Base-by-base conservation (phyloP, 2,797 vertebrate species). In the Dallia pectoralis region DNA sequence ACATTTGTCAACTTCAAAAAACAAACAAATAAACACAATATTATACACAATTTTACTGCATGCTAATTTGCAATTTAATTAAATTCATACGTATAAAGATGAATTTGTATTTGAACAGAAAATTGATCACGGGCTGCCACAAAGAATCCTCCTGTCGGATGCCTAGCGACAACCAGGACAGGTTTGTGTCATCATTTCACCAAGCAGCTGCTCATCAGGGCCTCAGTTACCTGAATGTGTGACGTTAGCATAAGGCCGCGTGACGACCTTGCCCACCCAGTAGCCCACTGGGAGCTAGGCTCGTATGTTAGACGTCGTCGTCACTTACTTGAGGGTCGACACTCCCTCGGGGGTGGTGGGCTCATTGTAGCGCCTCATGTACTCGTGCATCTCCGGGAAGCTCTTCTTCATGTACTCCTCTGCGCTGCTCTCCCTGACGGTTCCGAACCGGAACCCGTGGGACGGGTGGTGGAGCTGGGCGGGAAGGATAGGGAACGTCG, bases 321-420 rank as follows among this genome's bases (percentile, higher is more conserved):
- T 74, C 78, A 82, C 91, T 95, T 93, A 97, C 96, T 96, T 96
- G 89, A 98, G 95, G 84, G 94, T 95, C 73, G 92, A 91, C 30
- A 98, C 94, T 0, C 97, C 97, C 0, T 93, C 93, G 0, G 97
- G 96, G 1, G 97, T 97, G 81, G 96, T 96, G 82, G 97, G 96
- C 67, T 95, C 95, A 0, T 94, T 96, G 87, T 93, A 95, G 68
- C 93, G 94, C 56, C 95, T 85, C 95, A 97, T 96, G 89, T 97
- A 95, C 63, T 96, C 95, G 4, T 98, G 91, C 95, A 98, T 96
- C 88, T 97, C 96, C 0, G 96, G 97, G 82, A 99, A 99, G 83
- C 97, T 98, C 89, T 96, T 96, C 91, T 95, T 96, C 94, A 98
- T 96, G 91, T 98, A 98, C 83, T 97, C 96, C 87, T 98, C 96